Conservation (phyloP, 2,797 vertebrate genomes). For the Danio choprae region DNA sequence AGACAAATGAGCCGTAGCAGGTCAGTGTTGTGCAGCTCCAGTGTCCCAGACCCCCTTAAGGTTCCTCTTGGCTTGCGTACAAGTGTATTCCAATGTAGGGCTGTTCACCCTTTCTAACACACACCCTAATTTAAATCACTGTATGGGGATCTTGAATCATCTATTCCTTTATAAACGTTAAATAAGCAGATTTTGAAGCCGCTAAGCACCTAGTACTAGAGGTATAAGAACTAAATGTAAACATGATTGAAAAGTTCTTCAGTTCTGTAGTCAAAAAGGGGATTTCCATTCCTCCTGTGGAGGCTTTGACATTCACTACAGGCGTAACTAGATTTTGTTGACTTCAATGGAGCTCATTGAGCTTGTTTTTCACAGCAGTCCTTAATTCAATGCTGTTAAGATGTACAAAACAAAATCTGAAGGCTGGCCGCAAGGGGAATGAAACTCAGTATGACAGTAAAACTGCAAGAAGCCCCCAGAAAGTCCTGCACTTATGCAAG, state of each 20-base stretch:
- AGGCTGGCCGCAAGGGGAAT: not conserved
- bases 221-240: slow-evolving; percentile 21
- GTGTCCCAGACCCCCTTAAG: slow-evolving; percentile 38
- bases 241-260: slow-evolving; percentile 34
- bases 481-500: slow-evolving; percentile 31
- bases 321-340: slow-evolving; percentile 11
- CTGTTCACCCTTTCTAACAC: slow-evolving; percentile 44
- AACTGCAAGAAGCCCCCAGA: not conserved
- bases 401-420: slow-evolving; percentile 1
- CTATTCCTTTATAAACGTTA: slow-evolving; percentile 50
- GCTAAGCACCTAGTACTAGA: slow-evolving; percentile 23
- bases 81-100: not conserved
- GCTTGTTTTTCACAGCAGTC: slow-evolving; percentile 6
- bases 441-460: slow-evolving; percentile 9
- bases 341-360: not conserved
- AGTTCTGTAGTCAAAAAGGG: slow-evolving; percentile 18
- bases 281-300: slow-evolving; percentile 34
- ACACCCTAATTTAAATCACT: slow-evolving; percentile 55
- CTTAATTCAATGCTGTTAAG: not conserved
- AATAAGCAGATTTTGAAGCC: slow-evolving; percentile 48
- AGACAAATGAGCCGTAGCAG: slow-evolving; percentile 23
- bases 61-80: slow-evolving; percentile 35
- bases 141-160: slow-evolving; percentile 50
- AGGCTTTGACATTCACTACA: slow-evolving; percentile 4
- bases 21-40: slow-evolving; percentile 18